Percentiles rank a stretch among this genome's conserved stretches.
Evolutionary conservation across 2,888 invertebrate genomes (phyloP).

Genomic region (Trissoscelio sp.): DNA sequence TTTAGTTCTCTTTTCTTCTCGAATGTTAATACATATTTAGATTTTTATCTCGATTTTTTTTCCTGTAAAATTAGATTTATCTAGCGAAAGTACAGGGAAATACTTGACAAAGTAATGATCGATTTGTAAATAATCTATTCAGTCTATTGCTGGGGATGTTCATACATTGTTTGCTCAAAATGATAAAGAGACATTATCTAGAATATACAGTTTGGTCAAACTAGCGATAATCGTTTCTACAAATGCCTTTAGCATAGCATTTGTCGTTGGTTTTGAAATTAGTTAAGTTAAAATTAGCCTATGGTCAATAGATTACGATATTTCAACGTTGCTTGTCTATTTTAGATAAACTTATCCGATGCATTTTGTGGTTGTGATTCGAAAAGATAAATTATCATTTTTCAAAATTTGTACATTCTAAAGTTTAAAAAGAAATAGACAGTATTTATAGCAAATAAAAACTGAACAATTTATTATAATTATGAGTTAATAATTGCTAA

Average conservation of each 20-base stretch:
- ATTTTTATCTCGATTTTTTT: conserved; percentile 36
- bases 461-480: too few relatives aligned
- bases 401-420: neutral
- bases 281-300: neutral
- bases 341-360: conserved; percentile 47
- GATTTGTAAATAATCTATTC: conserved; percentile 55
- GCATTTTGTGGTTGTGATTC: conserved; percentile 32
- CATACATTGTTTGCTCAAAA: conserved; percentile 26
- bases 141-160: conserved; percentile 42
- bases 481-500: too few relatives aligned
- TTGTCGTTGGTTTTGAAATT: conserved; percentile 14
- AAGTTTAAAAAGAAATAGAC: too few relatives aligned
- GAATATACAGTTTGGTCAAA: conserved; percentile 37
- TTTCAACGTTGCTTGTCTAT: conserved; percentile 46
- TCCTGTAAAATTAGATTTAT: conserved; percentile 7
- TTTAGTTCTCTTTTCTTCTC: too few relatives aligned
- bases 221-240: conserved; percentile 41
- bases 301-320: neutral
- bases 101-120: conserved; percentile 46
- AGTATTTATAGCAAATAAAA: too few relatives aligned
- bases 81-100: conserved; percentile 24
- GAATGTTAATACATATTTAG: conserved; percentile 14
- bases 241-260: conserved; percentile 38
- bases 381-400: conserved; percentile 38
- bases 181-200: conserved; percentile 51